phyloP scores from a whole-genome alignment of 1,140 invertebrate genomes.

The Apocrypta bakeri region DNA sequence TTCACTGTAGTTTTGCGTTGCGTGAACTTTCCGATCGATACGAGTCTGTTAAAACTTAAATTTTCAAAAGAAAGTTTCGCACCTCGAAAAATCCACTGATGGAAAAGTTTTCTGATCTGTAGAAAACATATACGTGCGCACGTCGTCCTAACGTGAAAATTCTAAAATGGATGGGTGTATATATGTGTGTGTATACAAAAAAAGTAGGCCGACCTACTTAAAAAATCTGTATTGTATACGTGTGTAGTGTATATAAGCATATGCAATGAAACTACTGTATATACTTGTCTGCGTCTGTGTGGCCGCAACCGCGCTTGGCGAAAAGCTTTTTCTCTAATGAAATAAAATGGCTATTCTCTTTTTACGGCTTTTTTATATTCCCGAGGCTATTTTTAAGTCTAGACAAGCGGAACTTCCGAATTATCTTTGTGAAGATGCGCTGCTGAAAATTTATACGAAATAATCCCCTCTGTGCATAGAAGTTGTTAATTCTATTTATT shows the following conservation, averaged over 20 bases:
- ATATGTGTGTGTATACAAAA: not conserved
- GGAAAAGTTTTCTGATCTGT: no score
- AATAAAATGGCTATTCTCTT: constrained; percentile 23
- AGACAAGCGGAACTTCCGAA: not conserved
- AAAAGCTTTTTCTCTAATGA: constrained; percentile 19
- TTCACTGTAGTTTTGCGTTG: not conserved
- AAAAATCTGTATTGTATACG: not conserved
- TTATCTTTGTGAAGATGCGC: not conserved
- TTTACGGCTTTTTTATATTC: not conserved
- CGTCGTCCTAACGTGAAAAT: no score
- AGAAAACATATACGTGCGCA: no score
- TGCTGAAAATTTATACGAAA: not conserved
- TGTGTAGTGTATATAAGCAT: not conserved
- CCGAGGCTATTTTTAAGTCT: constrained; percentile 5
- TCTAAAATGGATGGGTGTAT: no score
- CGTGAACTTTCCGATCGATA: not conserved
- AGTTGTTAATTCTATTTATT: not conserved
- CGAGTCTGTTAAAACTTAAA: no score
- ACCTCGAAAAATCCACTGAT: not conserved
- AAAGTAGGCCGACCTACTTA: constrained; percentile 10
- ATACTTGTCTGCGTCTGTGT: not conserved
- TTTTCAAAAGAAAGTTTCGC: not conserved
- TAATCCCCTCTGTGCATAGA: not conserved
- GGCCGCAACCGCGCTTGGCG: not conserved
- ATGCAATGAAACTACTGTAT: not conserved